A percentile compares a stretch with the other conserved stretches of the same genome.
These are phyloP conservation scores for Oncorhynchus nerka DNA, from an alignment of 2,113 vertebrate genomes.

Conservation along the genomic window DNA sequence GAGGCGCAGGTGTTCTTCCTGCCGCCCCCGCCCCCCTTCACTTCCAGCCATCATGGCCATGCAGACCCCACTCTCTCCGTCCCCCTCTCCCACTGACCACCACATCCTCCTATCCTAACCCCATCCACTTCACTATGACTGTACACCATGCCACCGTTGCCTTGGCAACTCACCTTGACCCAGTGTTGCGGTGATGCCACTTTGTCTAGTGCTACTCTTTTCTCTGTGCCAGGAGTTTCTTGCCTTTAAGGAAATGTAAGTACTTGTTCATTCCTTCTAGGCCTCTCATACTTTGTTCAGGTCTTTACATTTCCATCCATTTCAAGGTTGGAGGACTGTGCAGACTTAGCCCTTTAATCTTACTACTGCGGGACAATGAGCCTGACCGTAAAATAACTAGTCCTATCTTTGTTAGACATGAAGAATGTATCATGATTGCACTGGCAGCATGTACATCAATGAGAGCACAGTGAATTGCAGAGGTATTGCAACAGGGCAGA, in stretches of 20 bases:
- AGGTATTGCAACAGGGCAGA: neutral
- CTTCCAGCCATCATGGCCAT: constrained; percentile 10
- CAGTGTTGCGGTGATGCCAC: constrained; percentile 61
- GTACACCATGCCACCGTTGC: constrained; percentile 60
- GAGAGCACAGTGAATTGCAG: neutral
- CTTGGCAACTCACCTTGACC: constrained; percentile 62
- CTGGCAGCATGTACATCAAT: neutral
- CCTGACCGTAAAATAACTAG: too few relatives aligned
- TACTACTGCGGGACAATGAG: neutral
- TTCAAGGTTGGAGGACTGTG: neutral
- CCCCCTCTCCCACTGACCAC: constrained; percentile 5
- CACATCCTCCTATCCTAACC: constrained; percentile 24
- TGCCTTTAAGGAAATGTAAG: constrained; percentile 46
- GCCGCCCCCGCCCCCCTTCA: constrained; percentile 24
- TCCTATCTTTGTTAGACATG: neutral
- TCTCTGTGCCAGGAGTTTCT: constrained; percentile 48
- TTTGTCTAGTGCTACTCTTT: constrained; percentile 57
- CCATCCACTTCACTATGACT: constrained; percentile 37
- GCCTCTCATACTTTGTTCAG: constrained; percentile 14
- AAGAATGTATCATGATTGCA: neutral
- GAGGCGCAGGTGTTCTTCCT: constrained; percentile 75
- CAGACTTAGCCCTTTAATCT: neutral
- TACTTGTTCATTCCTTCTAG: constrained; percentile 21
- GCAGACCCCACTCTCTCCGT: constrained; percentile 14
- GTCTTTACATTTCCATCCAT: neutral